phyloP scores from a whole-genome alignment of 2,888 invertebrate genomes.

The Noctua pronuba region DNA sequence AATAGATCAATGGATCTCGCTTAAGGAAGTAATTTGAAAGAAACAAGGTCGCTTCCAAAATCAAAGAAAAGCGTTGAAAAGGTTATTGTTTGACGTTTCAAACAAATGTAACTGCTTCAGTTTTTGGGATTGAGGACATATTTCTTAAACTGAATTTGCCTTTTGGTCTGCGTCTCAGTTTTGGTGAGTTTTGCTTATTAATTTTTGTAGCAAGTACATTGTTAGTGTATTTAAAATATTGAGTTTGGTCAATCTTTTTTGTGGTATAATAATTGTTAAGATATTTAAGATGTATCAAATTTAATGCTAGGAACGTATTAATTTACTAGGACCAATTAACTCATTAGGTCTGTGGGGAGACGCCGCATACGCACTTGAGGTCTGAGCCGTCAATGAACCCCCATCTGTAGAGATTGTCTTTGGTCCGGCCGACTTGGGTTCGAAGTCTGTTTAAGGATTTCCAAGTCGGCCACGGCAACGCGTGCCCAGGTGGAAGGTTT shows the following conservation, averaged over 20 bases:
- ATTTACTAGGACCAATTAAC: background rate
- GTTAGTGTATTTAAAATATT: too few species aligned
- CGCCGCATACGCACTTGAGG: too few species aligned
- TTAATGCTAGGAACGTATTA: too few species aligned
- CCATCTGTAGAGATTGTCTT: too few species aligned
- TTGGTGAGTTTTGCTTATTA: background rate
- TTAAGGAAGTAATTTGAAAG: slow-evolving; percentile 65
- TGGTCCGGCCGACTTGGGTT: too few species aligned
- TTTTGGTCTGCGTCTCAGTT: background rate
- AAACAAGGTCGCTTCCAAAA: slow-evolving; percentile 61
- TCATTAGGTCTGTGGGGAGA: too few species aligned
- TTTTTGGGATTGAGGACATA: slow-evolving; percentile 36
- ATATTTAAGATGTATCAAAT: background rate
- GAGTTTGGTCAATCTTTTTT: too few species aligned
- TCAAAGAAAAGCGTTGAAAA: slow-evolving; percentile 53
- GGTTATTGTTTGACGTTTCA: slow-evolving; percentile 36
- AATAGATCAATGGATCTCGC: slow-evolving; percentile 53
- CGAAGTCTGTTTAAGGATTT: too few species aligned
- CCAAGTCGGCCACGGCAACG: too few species aligned
- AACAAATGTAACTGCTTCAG: slow-evolving; percentile 24
- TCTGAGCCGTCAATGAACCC: too few species aligned
- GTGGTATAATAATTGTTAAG: background rate
- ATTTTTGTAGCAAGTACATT: background rate
- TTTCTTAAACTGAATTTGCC: background rate
- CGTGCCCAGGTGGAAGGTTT: too few species aligned